Percentiles rank a stretch among this genome's conserved stretches.
Conservation (phyloP, 2,888 invertebrate genomes). For the Maniola hyperantus region DNA sequence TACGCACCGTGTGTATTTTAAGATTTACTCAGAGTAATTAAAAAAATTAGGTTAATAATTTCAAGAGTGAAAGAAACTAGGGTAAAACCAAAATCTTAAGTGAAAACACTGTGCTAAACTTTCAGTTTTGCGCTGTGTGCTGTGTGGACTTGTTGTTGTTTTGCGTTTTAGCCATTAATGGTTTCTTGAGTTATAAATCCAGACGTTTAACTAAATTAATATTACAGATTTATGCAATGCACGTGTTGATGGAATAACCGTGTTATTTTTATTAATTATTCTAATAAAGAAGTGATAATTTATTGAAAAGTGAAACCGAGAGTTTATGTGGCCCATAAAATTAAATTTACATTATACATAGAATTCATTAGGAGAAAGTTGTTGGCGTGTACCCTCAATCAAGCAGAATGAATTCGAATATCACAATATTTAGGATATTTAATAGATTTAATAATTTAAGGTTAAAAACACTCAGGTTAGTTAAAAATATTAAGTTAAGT, state of each 20-base stretch:
- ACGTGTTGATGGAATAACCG: background rate
- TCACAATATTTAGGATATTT: constrained; percentile 25
- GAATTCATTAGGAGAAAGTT: constrained; percentile 34
- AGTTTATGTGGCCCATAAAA: no score
- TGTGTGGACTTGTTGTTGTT: no score
- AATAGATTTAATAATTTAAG: constrained; percentile 26
- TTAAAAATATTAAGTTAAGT: background rate
- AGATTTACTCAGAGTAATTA: no score
- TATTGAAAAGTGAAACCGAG: background rate
- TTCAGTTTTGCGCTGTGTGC: no score
- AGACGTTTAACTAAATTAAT: background rate
- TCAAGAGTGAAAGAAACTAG: no score
- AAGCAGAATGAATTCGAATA: constrained; percentile 29
- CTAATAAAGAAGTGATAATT: background rate
- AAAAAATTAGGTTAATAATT: no score
- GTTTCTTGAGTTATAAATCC: no score
- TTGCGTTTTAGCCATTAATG: no score
- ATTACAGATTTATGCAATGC: background rate
- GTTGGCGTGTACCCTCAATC: constrained; percentile 36
- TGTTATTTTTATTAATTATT: background rate
- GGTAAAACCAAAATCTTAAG: no score
- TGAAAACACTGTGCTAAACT: no score
- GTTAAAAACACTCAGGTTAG: constrained; percentile 28
- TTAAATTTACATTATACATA: background rate
- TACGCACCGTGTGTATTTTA: no score